Evolutionary conservation across 2,797 vertebrate genomes (phyloP).

Genomic region (Jordanella pulchra): DNA sequence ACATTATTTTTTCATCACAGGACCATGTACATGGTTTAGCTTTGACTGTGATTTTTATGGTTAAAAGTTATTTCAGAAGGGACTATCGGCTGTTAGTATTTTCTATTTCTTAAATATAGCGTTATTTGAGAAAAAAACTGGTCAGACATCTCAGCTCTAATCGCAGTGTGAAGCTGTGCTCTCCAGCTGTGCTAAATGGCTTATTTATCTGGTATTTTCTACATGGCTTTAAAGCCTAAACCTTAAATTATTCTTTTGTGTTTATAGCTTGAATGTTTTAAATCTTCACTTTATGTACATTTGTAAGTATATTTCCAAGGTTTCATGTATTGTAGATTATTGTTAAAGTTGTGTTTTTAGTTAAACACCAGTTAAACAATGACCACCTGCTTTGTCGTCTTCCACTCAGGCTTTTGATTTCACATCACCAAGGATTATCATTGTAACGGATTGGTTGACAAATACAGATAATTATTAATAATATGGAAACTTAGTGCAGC

Average conservation of each 20-base stretch:
- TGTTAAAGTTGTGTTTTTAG: too few relatives aligned
- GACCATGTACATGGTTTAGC: neutral
- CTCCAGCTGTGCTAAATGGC: slow-evolving; percentile 5
- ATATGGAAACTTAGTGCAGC: too few relatives aligned
- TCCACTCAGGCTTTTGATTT: too few relatives aligned
- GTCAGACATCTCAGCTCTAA: neutral
- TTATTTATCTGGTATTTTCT: neutral
- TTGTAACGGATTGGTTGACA: too few relatives aligned
- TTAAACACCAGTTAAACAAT: too few relatives aligned
- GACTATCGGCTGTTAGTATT: neutral
- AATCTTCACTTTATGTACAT: neutral
- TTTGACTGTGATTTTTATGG: neutral
- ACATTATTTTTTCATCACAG: neutral
- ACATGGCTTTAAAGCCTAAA: neutral
- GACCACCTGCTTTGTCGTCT: too few relatives aligned
- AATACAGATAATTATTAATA: too few relatives aligned
- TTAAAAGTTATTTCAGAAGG: neutral
- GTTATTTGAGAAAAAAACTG: neutral
- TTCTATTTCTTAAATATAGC: neutral
- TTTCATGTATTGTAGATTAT: too few relatives aligned
- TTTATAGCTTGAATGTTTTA: neutral
- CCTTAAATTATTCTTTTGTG: neutral
- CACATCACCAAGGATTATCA: too few relatives aligned
- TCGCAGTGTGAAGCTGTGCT: slow-evolving; percentile 5
- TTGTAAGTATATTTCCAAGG: neutral